Base-by-base conservation (phyloP, 1,140 invertebrate genomes). In the Microvelia longipes region DNA sequence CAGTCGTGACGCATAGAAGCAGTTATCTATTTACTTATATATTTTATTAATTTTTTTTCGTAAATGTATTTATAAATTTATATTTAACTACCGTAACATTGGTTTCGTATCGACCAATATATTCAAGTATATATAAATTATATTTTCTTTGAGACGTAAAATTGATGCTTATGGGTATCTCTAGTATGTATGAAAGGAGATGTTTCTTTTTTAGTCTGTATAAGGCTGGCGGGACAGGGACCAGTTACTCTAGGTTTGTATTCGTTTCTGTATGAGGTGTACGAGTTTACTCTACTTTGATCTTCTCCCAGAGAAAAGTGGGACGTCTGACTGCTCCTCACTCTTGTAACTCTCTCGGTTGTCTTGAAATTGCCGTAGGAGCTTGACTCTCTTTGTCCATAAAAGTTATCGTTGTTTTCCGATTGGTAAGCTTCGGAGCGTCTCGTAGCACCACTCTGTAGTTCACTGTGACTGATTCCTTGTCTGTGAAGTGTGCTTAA, bases 151-250 rank as follows among this genome's bases (percentile, higher is more conserved):
- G 88, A 84, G 77, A 89, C 83, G 75, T 91, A 93, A 77, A 91
- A 92, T 77, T 90, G 91, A 76, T 92, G 90, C 76, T 89, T 87
- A 65, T 85, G 86, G 0, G 90, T 90, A 77, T 91, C 89, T 71
- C 90, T 84, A 1, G 90, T 90, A 74, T 91, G 90, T 77, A 89
- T 89, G 77, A 90, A 92, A 15, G 75, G 68, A 27, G 68, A 70
- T 28, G 71, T 71, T 64, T 88, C 85, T 70, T 85, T 83, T 63
- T 89, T 85, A 0, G 84, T 82, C 74, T 91, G 88, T 13, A 92
- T 82, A 19, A 90, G 80, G 28, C 89, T 82, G 2, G 89, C 90
- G 1, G 91, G 90, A 79, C 91, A 93, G 0, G 89, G 88, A 65
- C 87, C 89, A 14, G 73, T 80, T 72, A 85, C 85, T 69, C 84